A percentile compares a stretch with the other conserved stretches of the same genome.
Evolutionary conservation across 37 sponge, comb jelly and placozoan species (phyloP).

Genomic region (Oopsacas minuta): DNA sequence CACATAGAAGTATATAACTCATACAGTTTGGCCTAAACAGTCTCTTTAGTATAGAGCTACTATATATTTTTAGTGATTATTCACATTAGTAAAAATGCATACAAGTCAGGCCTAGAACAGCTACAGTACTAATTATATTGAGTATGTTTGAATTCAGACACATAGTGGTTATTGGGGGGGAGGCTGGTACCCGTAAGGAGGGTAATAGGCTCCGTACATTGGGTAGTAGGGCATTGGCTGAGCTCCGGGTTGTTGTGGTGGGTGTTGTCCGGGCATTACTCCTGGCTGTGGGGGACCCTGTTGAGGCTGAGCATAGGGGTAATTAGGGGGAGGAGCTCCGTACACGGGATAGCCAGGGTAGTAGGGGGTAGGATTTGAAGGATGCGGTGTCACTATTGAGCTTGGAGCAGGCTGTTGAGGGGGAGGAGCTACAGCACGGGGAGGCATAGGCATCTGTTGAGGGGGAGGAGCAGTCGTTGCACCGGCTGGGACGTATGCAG

Average conservation of each 20-base stretch:
- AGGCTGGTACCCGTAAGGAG: not conserved
- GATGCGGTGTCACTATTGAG: not conserved
- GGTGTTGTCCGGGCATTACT: not conserved
- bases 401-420: not conserved
- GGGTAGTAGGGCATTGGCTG: constrained; percentile 3
- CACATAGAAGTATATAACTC: not conserved
- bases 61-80: not conserved
- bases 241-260: not conserved
- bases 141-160: not conserved
- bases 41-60: not conserved
- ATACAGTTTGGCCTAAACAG: not conserved
- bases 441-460: not conserved
- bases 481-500: not conserved
- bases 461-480: not conserved
- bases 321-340: not conserved
- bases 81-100: constrained; percentile 2
- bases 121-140: not conserved
- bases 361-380: not conserved
- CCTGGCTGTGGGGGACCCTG: not conserved
- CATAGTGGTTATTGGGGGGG: not conserved
- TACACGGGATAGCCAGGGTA: not conserved
- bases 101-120: not conserved
- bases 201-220: not conserved
- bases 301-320: not conserved
- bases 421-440: not conserved